phyloP scores from a whole-genome alignment of 2,888 invertebrate genomes.

The Drosophila meridionalis region DNA sequence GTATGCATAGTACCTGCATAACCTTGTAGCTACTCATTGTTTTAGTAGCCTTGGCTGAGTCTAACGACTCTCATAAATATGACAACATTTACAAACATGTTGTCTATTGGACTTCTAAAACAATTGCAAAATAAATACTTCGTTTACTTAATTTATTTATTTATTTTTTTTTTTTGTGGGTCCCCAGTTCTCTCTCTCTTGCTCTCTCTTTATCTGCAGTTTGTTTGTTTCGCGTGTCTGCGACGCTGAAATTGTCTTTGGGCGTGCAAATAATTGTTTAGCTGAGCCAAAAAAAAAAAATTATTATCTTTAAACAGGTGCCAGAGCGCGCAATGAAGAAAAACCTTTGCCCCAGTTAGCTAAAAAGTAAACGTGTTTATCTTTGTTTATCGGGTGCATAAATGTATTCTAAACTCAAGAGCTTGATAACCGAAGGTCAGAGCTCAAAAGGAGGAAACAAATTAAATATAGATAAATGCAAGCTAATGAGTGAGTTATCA shows the following conservation, averaged over 20 bases:
- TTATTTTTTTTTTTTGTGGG: background rate
- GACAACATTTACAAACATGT: conserved; percentile 20
- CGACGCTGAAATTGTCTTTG: conserved; percentile 21
- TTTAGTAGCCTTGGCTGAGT: conserved; percentile 51
- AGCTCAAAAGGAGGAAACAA: background rate
- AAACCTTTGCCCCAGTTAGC: conserved; percentile 42
- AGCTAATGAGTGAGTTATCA: background rate
- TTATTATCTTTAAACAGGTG: conserved; percentile 66
- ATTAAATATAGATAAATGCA: conserved; percentile 6
- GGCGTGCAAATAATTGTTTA: conserved; percentile 58
- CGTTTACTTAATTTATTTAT: background rate
- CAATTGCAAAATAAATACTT: conserved; percentile 43
- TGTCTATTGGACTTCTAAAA: conserved; percentile 46
- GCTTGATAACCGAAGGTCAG: conserved; percentile 1
- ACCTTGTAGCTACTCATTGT: conserved; percentile 1
- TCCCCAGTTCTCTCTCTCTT: background rate
- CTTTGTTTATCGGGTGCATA: background rate
- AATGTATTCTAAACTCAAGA: background rate
- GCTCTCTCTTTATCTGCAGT: conserved; percentile 5
- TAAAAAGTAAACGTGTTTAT: background rate
- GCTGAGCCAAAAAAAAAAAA: conserved; percentile 29
- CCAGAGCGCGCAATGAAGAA: background rate
- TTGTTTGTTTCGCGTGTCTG: conserved; percentile 52
- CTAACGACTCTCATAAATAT: conserved; percentile 31
- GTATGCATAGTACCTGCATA: background rate